These are phyloP conservation scores for Anagrus nilaparvatae DNA, from an alignment of 1,140 invertebrate species.

Conservation along the genomic window DNA sequence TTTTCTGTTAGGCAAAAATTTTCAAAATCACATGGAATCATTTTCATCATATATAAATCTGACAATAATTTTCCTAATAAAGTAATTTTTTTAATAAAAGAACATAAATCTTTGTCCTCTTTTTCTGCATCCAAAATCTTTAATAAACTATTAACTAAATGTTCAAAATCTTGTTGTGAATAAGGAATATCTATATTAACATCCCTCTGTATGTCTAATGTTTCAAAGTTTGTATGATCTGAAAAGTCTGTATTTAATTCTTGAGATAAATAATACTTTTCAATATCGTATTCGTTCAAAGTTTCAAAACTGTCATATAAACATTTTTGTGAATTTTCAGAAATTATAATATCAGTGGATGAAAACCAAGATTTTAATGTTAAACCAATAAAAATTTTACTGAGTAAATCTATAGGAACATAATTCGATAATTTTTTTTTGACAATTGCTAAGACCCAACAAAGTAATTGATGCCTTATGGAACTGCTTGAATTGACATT, in stretches of 20 bases:
- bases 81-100: conserved; percentile 20
- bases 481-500: conserved; percentile 18
- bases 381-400: conserved; percentile 24
- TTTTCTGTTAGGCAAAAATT: conserved; percentile 10
- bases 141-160: conserved; percentile 15
- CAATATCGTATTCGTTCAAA: conserved; percentile 16
- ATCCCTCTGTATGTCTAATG: not conserved
- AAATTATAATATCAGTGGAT: not conserved
- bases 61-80: conserved; percentile 20
- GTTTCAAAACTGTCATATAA: conserved; percentile 5
- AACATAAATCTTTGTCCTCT: conserved; percentile 15
- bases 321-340: conserved; percentile 1
- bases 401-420: conserved; percentile 18
- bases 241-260: conserved; percentile 17
- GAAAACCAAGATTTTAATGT: conserved; percentile 27
- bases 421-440: conserved; percentile 14
- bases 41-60: conserved; percentile 21
- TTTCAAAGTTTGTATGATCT: not conserved
- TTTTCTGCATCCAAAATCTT: conserved; percentile 8
- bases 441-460: conserved; percentile 22
- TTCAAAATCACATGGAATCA: conserved; percentile 13
- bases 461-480: conserved; percentile 21
- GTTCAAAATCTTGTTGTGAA: conserved; percentile 16
- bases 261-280: conserved; percentile 20
- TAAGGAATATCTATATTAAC: conserved; percentile 9